Conservation (phyloP, 2,797 vertebrate genomes). For the Anabacerthia variegaticeps region DNA sequence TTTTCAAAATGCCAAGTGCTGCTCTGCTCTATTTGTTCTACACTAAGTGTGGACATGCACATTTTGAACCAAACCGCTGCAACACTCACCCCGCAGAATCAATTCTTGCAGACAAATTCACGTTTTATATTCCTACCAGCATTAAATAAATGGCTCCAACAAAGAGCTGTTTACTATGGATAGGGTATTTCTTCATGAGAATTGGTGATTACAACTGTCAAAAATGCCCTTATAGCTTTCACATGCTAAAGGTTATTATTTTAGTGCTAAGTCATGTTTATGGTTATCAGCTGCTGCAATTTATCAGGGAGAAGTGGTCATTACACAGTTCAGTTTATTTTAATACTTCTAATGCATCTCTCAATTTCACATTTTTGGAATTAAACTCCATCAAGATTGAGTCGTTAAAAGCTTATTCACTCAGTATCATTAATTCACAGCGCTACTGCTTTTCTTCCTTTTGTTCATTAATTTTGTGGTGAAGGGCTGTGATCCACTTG, state of each 20-base stretch:
- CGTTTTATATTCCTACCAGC: background rate
- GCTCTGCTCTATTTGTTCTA: background rate
- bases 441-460: background rate
- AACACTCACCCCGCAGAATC: background rate
- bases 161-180: background rate
- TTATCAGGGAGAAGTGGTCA: background rate
- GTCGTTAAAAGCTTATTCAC: slow-evolving; percentile 6
- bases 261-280: slow-evolving; percentile 22
- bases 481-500: background rate
- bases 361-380: background rate
- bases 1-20: background rate
- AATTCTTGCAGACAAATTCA: background rate
- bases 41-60: background rate
- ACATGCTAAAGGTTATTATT: slow-evolving; percentile 16
- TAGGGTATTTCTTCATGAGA: slow-evolving; percentile 10
- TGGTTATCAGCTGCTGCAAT: background rate
- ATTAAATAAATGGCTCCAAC: background rate
- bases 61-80: background rate
- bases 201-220: background rate
- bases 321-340: slow-evolving; percentile 10
- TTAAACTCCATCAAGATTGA: background rate
- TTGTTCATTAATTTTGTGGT: background rate
- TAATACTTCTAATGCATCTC: background rate
- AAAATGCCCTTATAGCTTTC: background rate
- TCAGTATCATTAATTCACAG: background rate